Evolutionary conservation across 2,113 vertebrate species (phyloP).

Genomic region (Anolis sagrei): DNA sequence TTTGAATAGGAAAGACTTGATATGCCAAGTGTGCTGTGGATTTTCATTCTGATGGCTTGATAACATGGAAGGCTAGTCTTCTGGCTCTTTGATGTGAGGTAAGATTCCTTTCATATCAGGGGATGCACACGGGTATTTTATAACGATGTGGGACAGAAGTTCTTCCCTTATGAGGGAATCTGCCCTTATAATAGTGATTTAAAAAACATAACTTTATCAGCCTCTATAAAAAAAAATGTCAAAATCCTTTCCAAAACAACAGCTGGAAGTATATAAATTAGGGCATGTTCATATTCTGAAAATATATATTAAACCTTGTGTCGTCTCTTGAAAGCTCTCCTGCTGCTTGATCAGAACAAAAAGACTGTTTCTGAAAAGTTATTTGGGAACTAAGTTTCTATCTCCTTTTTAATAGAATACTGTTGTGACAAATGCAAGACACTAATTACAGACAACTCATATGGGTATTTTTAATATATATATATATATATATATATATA

Average conservation of each 20-base stretch:
- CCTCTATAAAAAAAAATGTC: not conserved
- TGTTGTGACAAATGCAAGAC: not conserved
- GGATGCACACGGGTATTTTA: not conserved
- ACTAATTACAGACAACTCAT: not conserved
- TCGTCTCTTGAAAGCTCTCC: not conserved
- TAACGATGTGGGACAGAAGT: not conserved
- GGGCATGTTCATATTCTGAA: not conserved
- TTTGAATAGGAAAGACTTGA: not conserved
- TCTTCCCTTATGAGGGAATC: not conserved
- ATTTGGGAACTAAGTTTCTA: rapidly evolving
- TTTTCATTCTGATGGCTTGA: not conserved
- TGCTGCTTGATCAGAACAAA: not conserved
- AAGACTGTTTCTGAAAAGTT: not conserved
- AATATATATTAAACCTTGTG: not conserved
- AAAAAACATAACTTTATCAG: not conserved
- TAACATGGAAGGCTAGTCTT: conserved; percentile 28
- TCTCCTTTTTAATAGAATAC: rapidly evolving
- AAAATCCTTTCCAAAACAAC: not conserved
- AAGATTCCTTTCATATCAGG: not conserved
- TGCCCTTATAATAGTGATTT: not conserved
- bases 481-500: too few relatives aligned
- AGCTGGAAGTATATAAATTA: not conserved
- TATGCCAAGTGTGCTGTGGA: rapidly evolving
- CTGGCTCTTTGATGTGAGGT: not conserved
- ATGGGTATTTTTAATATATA: too few relatives aligned